Conservation (phyloP, 2,888 invertebrate genomes). For the Pseudococcus viburni region DNA sequence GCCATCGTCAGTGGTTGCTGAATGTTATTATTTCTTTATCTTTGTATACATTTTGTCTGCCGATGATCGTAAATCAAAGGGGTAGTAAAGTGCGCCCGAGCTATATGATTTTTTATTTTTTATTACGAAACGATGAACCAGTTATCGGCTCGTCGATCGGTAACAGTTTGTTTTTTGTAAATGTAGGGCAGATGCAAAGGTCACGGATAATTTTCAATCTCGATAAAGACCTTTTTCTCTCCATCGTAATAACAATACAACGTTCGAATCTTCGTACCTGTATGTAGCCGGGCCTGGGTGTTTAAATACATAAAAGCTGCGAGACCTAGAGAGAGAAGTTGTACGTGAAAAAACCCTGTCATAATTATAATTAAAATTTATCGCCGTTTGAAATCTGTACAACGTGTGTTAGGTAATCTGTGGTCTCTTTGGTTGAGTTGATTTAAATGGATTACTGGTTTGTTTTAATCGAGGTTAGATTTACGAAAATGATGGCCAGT, state of each 20-base stretch:
- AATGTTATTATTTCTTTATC: slow-evolving; percentile 38
- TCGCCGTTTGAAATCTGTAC: slow-evolving; percentile 6
- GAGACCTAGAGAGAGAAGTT: neutral
- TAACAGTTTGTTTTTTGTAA: slow-evolving; percentile 27
- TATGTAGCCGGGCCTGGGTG: neutral
- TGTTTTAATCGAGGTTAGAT: slow-evolving; percentile 28
- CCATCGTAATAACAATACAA: neutral
- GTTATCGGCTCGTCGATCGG: slow-evolving; percentile 40
- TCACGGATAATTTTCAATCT: slow-evolving; percentile 51
- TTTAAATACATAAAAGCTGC: neutral
- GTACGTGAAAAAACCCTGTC: slow-evolving; percentile 11
- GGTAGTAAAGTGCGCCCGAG: slow-evolving; percentile 23
- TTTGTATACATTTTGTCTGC: slow-evolving; percentile 47
- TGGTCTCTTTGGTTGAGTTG: neutral
- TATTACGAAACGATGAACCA: slow-evolving; percentile 40
- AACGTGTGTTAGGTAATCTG: slow-evolving; percentile 40
- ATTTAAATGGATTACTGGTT: slow-evolving; percentile 31
- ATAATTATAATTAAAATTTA: slow-evolving; percentile 50
- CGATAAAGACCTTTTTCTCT: slow-evolving; percentile 11
- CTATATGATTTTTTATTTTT: neutral
- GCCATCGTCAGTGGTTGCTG: slow-evolving; percentile 17
- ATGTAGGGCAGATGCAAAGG: slow-evolving; percentile 39
- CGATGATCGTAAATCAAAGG: slow-evolving; percentile 47
- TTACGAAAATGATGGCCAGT: slow-evolving; percentile 3
- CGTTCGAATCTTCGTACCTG: slow-evolving; percentile 5